Evolutionary conservation across 2,113 vertebrate species (phyloP), one percentile per base, ranked within the genome.

Genomic region (Sisor rabdophorus): DNA sequence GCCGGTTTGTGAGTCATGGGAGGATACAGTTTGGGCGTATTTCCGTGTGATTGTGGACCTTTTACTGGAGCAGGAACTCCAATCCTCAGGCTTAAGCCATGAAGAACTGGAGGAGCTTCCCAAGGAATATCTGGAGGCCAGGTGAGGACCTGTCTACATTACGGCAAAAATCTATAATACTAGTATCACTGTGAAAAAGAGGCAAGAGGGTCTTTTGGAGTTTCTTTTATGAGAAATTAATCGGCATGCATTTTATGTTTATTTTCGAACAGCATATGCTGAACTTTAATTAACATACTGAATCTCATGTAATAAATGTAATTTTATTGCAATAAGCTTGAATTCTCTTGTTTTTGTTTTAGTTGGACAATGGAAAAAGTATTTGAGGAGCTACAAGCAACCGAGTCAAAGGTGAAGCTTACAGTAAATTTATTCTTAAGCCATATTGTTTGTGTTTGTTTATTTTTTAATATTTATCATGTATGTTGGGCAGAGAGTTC

Each of bases 281-380:
- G n/a, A n/a, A n/a, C n/a, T n/a, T n/a, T n/a, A n/a, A n/a, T n/a
- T n/a, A n/a, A n/a, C n/a, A n/a, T n/a, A n/a, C n/a, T n/a, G n/a
- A n/a, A n/a, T n/a, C n/a, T n/a, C n/a, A n/a, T n/a, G n/a, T n/a
- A n/a, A n/a, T n/a, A n/a, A n/a, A n/a, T n/a, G n/a, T n/a, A n/a
- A n/a, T n/a, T n/a, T n/a, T n/a, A n/a, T n/a, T n/a, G n/a, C n/a
- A n/a, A n/a, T n/a, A n/a, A n/a, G n/a, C n/a, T n/a, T 5, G 17
- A 20, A 40, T 22, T 20, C 20, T 48, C 15, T 12, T 67, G 12
- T 68, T 63, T 20, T 7, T 78, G 22, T 73, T 71, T 56, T 79
- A 99, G 97, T 69, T 98, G 96, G 96, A 96, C 93, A 19, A 89
- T 95, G 89, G 96, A 98, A 82, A 98, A 94, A 59, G 94, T 98